Percentiles rank a stretch among this genome's conserved stretches.
Evolutionary conservation across 1,140 invertebrate species (phyloP).

Genomic region (Lucilia sericata): DNA sequence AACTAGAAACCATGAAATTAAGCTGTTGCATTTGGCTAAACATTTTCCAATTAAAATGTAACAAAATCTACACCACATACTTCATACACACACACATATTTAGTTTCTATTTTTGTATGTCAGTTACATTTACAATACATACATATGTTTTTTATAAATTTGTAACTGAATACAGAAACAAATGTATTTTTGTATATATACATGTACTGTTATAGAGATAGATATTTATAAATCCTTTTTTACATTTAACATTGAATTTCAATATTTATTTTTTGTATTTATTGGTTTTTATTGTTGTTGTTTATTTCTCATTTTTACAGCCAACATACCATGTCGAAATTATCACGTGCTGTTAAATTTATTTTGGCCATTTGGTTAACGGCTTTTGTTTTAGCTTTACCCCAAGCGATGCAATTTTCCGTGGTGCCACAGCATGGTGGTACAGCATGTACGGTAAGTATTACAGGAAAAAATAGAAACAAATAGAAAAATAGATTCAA

Average conservation of each 20-base stretch:
- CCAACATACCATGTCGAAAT: constrained; percentile 86
- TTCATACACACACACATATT: no score
- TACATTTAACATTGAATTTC: not conserved
- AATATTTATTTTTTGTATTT: constrained; percentile 16
- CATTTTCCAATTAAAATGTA: not conserved
- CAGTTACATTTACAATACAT: no score
- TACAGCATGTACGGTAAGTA: constrained; percentile 70
- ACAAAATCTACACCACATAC: not conserved
- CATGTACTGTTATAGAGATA: no score
- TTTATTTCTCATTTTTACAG: constrained; percentile 50
- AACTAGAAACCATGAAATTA: not conserved
- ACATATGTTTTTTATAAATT: not conserved
- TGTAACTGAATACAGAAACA: not conserved
- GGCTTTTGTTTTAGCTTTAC: constrained; percentile 81
- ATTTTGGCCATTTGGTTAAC: constrained; percentile 81
- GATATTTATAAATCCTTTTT: not conserved
- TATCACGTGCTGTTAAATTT: constrained; percentile 80
- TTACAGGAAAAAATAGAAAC: not conserved
- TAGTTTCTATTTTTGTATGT: no score
- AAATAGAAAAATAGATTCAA: not conserved
- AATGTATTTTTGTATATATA: no score
- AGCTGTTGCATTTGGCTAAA: not conserved
- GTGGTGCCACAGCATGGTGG: constrained; percentile 69
- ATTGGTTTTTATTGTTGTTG: constrained; percentile 5
- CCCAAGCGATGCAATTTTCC: constrained; percentile 82